phyloP scores from a whole-genome alignment of 2,797 vertebrate species.

The Pitangus sulphuratus region DNA sequence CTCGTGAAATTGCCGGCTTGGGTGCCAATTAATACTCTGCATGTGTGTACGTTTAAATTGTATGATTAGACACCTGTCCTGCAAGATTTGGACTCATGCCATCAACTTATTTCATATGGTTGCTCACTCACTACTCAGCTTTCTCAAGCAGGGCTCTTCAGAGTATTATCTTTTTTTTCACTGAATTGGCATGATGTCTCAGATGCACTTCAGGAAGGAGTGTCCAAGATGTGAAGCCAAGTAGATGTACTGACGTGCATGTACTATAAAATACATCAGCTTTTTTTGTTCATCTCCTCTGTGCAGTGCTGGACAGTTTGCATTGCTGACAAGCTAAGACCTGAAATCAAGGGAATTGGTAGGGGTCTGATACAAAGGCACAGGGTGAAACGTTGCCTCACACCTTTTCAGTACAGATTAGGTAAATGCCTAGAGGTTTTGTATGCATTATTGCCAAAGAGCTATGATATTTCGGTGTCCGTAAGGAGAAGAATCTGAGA shows the following conservation, averaged over 20 bases:
- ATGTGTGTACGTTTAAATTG: slow-evolving; percentile 27
- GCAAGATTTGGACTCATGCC: slow-evolving; percentile 19
- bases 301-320: background rate
- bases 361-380: background rate
- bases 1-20: slow-evolving; percentile 66
- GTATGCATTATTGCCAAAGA: background rate
- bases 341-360: background rate
- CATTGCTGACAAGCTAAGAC: background rate
- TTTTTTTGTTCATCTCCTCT: background rate
- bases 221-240: background rate
- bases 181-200: background rate
- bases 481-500: background rate
- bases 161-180: background rate
- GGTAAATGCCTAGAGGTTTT: background rate
- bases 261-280: background rate
- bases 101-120: background rate
- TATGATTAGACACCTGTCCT: slow-evolving; percentile 61
- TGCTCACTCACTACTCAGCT: background rate
- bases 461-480: background rate
- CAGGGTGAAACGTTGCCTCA: background rate
- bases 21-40: slow-evolving; percentile 55
- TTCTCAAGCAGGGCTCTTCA: background rate
- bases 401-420: background rate
- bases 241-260: no score
- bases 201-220: background rate